Base-by-base conservation (phyloP, 2,797 vertebrate genomes). In the Salarias fasciatus region DNA sequence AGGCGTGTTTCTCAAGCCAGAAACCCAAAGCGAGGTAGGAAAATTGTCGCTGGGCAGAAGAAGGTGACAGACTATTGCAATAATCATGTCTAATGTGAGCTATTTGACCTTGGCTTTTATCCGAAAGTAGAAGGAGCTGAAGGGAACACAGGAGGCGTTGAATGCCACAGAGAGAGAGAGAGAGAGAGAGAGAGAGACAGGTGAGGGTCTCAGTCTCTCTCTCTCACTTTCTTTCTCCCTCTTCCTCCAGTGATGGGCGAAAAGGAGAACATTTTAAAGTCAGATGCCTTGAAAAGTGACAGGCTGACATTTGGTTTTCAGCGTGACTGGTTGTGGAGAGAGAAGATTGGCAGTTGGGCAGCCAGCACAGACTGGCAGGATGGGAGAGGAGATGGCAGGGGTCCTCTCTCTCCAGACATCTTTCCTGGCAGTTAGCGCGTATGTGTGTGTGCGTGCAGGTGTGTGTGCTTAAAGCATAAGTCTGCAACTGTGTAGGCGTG, bases 221-320 rank as follows among this genome's bases (percentile, higher is more conserved):
- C 44, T 2, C 48, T 53, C 33, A 7, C 15, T 13, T 10, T 40
- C 41, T 46, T 68, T 58, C 63, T 61, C 72, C 18, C 18, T 3
- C 3, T 3, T 56, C 63, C 67, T 73, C 77, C 46, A 38, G 61
- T 68, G 69, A 74, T 57, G 77, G 77, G 69, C 31, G 36, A 69
- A 79, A 68, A 76, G 72, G 50, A 53, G 72, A 82, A 45, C 74
- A 79, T 88, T 89, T 87, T 86, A 83, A 86, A 90, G 86, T 83
- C 83, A 66, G 83, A 83, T 83, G 84, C 69, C 59, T 83, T 43
- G 9, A 68, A 82, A 89, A 86, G 88, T 89, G 90, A 89, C 90
- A 82, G 85, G 72, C 82, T 91, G 88, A 91, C 89, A 90, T 90
- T 90, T 88, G 82, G 83, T 85, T 87, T 88, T 85, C 87, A 81